Evolutionary conservation across 2,113 vertebrate species (phyloP).

Genomic region (Symphodus melops): DNA sequence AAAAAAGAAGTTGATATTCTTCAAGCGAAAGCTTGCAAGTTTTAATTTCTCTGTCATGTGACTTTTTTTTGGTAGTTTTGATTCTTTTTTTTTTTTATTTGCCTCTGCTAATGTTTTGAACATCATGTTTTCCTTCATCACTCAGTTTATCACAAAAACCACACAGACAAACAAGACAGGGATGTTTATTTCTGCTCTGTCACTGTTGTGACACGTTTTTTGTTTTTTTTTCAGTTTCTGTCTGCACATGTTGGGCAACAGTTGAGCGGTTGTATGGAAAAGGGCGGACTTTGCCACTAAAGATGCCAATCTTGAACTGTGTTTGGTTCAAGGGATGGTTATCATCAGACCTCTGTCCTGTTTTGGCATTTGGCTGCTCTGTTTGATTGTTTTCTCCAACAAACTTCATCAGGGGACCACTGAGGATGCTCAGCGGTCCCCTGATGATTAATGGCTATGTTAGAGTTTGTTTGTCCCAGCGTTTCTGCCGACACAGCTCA

Average conservation of each 20-base stretch:
- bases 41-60: background rate
- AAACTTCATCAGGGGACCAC: no score
- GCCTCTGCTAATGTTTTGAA: background rate
- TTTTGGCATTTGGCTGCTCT: conserved; percentile 21
- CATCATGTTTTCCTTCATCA: conserved; percentile 17
- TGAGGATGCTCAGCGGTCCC: no score
- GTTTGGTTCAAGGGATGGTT: conserved; percentile 29
- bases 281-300: background rate
- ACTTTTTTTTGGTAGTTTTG: background rate
- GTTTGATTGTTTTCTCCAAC: background rate
- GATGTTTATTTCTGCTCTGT: background rate
- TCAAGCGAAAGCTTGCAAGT: background rate
- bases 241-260: conserved; percentile 23
- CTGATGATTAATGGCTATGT: background rate
- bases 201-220: background rate
- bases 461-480: conserved; percentile 22
- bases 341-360: conserved; percentile 34
- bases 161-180: conserved; percentile 17
- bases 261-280: conserved; percentile 20
- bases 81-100: background rate
- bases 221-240: background rate
- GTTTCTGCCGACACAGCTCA: background rate
- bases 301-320: conserved; percentile 13
- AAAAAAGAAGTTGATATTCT: background rate
- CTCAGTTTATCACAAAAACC: conserved; percentile 18